A percentile compares a stretch with the other conserved stretches of the same genome.
Conservation (phyloP, 1,140 invertebrate genomes). For the Glossosoma conforme region DNA sequence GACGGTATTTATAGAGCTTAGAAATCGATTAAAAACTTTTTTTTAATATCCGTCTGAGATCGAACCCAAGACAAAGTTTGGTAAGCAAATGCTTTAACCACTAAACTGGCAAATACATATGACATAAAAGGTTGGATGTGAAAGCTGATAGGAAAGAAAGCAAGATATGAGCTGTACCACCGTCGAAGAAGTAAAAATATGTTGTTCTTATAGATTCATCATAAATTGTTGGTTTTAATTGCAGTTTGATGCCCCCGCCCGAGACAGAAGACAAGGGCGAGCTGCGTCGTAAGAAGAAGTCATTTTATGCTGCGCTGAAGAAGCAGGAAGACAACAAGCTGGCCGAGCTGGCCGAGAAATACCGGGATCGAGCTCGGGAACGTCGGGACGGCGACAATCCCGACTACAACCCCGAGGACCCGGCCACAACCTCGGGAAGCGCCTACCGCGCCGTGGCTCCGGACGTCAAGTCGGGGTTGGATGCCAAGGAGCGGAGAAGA, state of each 20-base stretch:
- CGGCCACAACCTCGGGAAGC: constrained; percentile 81
- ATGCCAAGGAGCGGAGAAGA: constrained; percentile 91
- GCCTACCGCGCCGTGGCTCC: constrained; percentile 92
- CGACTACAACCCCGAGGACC: constrained; percentile 78
- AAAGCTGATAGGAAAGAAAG: too few species aligned
- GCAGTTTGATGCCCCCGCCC: constrained; percentile 41
- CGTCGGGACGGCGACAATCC: constrained; percentile 81
- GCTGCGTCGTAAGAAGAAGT: constrained; percentile 75
- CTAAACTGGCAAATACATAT: too few species aligned
- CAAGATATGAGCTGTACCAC: too few species aligned
- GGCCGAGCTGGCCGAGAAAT: constrained; percentile 92
- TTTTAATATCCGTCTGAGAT: too few species aligned
- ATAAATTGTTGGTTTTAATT: too few species aligned
- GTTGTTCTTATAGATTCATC: too few species aligned
- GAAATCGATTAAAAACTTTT: too few species aligned
- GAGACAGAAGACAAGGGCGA: constrained; percentile 62
- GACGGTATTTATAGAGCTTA: too few species aligned
- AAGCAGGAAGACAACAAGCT: constrained; percentile 95
- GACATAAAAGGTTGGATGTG: too few species aligned
- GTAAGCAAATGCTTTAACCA: too few species aligned
- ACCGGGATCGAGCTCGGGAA: constrained; percentile 90
- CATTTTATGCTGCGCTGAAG: constrained; percentile 91
- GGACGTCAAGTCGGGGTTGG: constrained; percentile 87
- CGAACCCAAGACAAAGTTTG: too few species aligned
- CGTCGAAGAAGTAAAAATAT: too few species aligned